A percentile compares a stretch with the other conserved stretches of the same genome.
Evolutionary conservation across 2,113 vertebrate species (phyloP).

Genomic region (Enhydra lutris): DNA sequence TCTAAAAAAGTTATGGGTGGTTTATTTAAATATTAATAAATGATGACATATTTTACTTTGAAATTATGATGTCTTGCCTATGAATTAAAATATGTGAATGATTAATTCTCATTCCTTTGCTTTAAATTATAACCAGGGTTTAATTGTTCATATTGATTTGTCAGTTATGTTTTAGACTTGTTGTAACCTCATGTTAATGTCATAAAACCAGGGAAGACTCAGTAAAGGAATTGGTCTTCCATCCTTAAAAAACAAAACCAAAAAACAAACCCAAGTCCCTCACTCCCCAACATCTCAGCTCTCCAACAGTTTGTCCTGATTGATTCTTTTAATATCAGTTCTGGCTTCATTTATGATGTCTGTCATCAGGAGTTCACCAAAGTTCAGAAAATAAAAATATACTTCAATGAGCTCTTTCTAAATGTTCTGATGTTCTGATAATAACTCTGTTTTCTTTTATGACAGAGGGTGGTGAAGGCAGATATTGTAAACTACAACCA

Average conservation of each 20-base stretch:
- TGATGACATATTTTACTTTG: slow-evolving; percentile 8
- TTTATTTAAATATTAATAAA: not conserved
- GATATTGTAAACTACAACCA: slow-evolving; percentile 99
- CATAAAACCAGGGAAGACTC: not conserved
- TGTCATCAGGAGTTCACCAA: slow-evolving; percentile 50
- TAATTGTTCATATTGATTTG: slow-evolving; percentile 1
- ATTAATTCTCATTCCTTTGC: slow-evolving; percentile 36
- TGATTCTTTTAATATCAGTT: not conserved
- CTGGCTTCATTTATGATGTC: slow-evolving; percentile 45
- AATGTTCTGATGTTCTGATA: slow-evolving; percentile 66
- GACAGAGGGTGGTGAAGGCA: slow-evolving; percentile 96
- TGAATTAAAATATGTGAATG: not conserved
- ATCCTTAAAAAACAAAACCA: not conserved
- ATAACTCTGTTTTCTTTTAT: slow-evolving; percentile 78
- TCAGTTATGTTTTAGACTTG: not conserved
- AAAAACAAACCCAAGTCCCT: not conserved
- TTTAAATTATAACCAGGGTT: slow-evolving; percentile 25
- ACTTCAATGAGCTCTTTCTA: slow-evolving; percentile 52
- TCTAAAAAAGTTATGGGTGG: not conserved
- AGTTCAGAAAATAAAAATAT: slow-evolving; percentile 67
- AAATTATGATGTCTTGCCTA: not conserved
- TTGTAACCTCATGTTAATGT: not conserved
- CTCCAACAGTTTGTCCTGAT: not conserved
- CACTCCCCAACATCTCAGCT: not conserved
- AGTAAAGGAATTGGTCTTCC: not conserved